Evolutionary conservation across 2,888 invertebrate species (phyloP).

Genomic region (Drosophila meridiana): DNA sequence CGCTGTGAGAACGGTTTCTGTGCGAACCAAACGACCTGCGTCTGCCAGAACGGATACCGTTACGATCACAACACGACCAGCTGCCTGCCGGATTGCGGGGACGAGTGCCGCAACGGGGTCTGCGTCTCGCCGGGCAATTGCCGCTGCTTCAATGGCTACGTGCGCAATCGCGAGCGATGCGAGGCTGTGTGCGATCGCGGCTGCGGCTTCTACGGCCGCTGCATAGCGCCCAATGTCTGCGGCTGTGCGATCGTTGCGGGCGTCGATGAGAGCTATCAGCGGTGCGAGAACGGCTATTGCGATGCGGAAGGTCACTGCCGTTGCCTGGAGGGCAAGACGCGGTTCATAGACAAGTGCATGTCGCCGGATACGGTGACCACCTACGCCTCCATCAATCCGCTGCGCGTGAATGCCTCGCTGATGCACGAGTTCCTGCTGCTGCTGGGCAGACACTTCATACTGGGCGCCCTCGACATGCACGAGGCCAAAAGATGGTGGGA

Average conservation of each 20-base stretch:
- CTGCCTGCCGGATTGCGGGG: constrained; percentile 81
- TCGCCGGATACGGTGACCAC: constrained; percentile 82
- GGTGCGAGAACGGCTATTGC: constrained; percentile 72
- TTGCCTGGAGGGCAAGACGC: constrained; percentile 75
- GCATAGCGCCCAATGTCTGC: constrained; percentile 82
- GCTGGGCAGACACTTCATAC: constrained; percentile 75
- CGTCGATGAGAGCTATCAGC: constrained; percentile 52
- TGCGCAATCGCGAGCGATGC: constrained; percentile 69
- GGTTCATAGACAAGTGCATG: constrained; percentile 81
- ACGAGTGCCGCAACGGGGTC: constrained; percentile 82
- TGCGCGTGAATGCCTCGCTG: constrained; percentile 72
- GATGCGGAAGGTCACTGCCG: constrained; percentile 77
- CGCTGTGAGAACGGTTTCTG: constrained; percentile 85
- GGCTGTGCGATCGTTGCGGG: constrained; percentile 81
- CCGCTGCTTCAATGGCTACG: constrained; percentile 84
- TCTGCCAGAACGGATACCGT: constrained; percentile 85
- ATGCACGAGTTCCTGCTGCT: constrained; percentile 78
- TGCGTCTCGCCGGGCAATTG: constrained; percentile 84
- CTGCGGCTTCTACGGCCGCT: constrained; percentile 82
- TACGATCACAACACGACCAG: constrained; percentile 77
- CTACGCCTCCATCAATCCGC: constrained; percentile 76
- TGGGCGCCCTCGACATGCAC: constrained; percentile 46
- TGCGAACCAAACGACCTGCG: constrained; percentile 84
- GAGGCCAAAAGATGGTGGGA: constrained; percentile 56
- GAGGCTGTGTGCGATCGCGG: constrained; percentile 78